Percentiles rank a stretch among this genome's conserved stretches.
These are phyloP conservation scores for Xestia xanthographa DNA, from an alignment of 2,888 invertebrate genomes.

Conservation along the genomic window DNA sequence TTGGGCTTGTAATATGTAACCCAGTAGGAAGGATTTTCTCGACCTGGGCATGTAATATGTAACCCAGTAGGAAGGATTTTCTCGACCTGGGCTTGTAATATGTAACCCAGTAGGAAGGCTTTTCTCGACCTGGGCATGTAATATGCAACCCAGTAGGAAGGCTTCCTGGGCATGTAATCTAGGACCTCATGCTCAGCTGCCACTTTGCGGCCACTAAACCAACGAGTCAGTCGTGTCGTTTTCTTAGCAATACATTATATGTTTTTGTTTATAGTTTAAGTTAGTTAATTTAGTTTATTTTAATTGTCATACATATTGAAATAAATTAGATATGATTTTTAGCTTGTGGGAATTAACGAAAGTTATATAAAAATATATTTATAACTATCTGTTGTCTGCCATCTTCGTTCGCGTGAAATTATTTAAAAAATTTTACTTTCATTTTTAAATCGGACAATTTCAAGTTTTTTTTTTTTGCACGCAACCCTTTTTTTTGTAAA, in stretches of 20 bases:
- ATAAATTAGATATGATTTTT: constrained; percentile 1
- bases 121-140: background rate
- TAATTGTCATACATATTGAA: background rate
- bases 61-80: too few species aligned
- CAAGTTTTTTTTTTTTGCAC: too few species aligned
- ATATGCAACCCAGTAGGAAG: background rate
- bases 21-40: background rate
- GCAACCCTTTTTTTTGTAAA: too few species aligned
- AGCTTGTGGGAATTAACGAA: background rate
- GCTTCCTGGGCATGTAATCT: background rate
- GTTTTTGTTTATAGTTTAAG: too few species aligned
- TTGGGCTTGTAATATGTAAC: background rate
- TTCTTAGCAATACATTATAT: background rate
- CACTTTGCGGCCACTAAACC: background rate
- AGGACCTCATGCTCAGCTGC: background rate
- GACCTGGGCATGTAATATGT: too few species aligned
- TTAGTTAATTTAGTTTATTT: too few species aligned
- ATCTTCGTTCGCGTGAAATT: too few species aligned
- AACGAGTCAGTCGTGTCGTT: background rate
- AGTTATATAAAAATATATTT: background rate
- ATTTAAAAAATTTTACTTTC: too few species aligned
- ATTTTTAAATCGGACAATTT: too few species aligned
- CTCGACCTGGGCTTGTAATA: too few species aligned
- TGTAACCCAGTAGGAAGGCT: too few species aligned
- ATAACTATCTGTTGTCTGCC: too few species aligned